A percentile compares a stretch with the other conserved stretches of the same genome.
Conservation (phyloP, 2,888 invertebrate species). For the Reticulitermes lucifugus region DNA sequence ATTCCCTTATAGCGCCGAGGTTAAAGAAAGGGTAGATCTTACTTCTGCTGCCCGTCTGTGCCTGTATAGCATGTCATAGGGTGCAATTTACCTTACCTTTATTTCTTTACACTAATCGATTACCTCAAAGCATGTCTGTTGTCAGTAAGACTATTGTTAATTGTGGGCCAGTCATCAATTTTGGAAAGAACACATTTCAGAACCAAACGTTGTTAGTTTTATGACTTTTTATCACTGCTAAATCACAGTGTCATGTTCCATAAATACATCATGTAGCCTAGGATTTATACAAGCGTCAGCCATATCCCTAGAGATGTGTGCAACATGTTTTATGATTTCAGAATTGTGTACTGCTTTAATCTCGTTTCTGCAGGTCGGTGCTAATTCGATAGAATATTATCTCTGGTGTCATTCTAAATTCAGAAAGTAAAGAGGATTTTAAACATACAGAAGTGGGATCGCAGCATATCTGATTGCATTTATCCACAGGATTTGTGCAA, state of each 20-base stretch:
- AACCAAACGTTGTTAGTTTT: not conserved
- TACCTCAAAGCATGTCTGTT: not conserved
- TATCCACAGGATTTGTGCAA: not conserved
- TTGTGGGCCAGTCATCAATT: not conserved
- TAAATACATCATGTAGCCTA: not conserved
- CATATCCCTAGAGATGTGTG: not conserved
- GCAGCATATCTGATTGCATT: not conserved
- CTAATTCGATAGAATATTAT: not conserved
- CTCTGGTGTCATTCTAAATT: not conserved
- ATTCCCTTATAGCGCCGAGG: too few species aligned
- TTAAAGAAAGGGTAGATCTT: too few species aligned
- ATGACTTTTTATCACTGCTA: not conserved
- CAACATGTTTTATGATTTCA: not conserved
- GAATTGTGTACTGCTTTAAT: not conserved
- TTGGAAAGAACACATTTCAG: conserved; percentile 1
- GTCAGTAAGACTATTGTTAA: not conserved
- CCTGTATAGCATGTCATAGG: too few species aligned
- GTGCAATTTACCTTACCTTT: too few species aligned
- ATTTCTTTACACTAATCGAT: not conserved
- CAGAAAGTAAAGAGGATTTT: not conserved
- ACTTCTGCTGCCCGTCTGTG: too few species aligned
- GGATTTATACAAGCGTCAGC: not conserved
- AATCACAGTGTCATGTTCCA: conserved; percentile 13
- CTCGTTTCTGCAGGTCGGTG: not conserved
- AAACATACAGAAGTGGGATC: not conserved